These are phyloP conservation scores for Conistra vaccinii DNA, from an alignment of 2,888 invertebrate genomes.

Conservation along the genomic window DNA sequence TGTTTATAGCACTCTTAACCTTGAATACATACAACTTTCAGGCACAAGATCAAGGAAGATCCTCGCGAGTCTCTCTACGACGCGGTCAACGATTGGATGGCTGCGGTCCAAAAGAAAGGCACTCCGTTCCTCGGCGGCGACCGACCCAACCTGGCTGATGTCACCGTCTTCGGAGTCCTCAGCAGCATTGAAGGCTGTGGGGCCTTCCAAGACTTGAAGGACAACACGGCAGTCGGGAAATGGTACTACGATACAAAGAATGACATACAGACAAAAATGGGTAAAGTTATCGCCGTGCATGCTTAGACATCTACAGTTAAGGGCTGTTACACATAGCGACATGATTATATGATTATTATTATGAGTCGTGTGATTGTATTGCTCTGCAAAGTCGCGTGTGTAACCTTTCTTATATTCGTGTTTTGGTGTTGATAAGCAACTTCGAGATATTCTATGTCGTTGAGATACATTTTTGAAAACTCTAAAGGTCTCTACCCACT, in stretches of 20 bases:
- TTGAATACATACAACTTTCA: conserved; percentile 76
- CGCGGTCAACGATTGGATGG: conserved; percentile 95
- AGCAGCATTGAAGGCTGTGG: conserved; percentile 98
- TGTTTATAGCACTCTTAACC: not conserved
- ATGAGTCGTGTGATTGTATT: not conserved
- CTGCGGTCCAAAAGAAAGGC: conserved; percentile 92
- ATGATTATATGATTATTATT: too few species aligned
- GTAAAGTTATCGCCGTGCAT: conserved; percentile 80
- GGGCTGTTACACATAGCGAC: not conserved
- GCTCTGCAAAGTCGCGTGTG: conserved; percentile 3
- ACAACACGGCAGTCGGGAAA: conserved; percentile 93
- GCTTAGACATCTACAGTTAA: conserved; percentile 51
- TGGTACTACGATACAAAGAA: conserved; percentile 95
- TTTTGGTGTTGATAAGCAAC: conserved; percentile 53
- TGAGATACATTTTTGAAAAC: not conserved
- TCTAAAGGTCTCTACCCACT: not conserved
- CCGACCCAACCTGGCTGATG: conserved; percentile 97
- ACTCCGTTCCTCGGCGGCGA: conserved; percentile 96
- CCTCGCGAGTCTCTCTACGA: conserved; percentile 97
- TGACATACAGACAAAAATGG: conserved; percentile 91
- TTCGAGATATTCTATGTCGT: conserved; percentile 17
- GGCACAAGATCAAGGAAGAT: conserved; percentile 96
- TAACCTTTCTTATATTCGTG: conserved; percentile 23
- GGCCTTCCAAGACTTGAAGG: conserved; percentile 95
- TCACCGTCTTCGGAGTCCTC: conserved; percentile 97